Base-by-base conservation (phyloP, 2,797 vertebrate genomes). In the Rhinichthys osculus region DNA sequence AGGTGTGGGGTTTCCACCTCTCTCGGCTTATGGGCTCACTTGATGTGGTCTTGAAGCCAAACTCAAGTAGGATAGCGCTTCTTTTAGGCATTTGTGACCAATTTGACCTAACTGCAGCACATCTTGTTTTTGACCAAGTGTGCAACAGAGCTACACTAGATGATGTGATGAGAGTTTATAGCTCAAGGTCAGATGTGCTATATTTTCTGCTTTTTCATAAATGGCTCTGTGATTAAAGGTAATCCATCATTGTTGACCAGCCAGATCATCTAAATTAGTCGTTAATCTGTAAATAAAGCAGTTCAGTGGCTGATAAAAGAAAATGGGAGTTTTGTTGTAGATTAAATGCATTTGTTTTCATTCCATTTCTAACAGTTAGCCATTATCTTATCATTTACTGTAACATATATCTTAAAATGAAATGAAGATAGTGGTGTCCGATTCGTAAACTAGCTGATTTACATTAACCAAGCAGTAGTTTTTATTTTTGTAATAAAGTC, bases 1-100 rank as follows among this genome's bases (percentile, higher is more conserved):
- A 85, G 85, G 89, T 90, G 72, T 89, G 82, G 79, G 76, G 82
- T 89, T 89, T 87, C 89, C 35, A 78, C 38, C 35, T 74, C 54
- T 64, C 50, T 27, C 14, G 1, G 33, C 80, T 86, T 64, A 88
- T 70, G 44, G 83, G 54, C 21, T 44, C 33, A 57, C 62, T 84
- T 7, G 57, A 35, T 84, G 44, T 79, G 66, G 66, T 74, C 87
- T 89, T 78, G 52, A 59, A 17, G 71, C 57, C 86, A 77, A 73
- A 50, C 88, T 83, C 76, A 73, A 87, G 82, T 10, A 38, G 27
- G 71, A 87, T 82, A 52, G 38, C 16, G 83, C 54, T 82, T 59
- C 27, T 88, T 30, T 44, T 35, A 62, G 11, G 7, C n/a, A 30
- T 2, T 21, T 72, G 5, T 52, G 33, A 72, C 7, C 21, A 0